phyloP scores from a whole-genome alignment of 2,888 invertebrate genomes.

The Entomobrya proxima region DNA sequence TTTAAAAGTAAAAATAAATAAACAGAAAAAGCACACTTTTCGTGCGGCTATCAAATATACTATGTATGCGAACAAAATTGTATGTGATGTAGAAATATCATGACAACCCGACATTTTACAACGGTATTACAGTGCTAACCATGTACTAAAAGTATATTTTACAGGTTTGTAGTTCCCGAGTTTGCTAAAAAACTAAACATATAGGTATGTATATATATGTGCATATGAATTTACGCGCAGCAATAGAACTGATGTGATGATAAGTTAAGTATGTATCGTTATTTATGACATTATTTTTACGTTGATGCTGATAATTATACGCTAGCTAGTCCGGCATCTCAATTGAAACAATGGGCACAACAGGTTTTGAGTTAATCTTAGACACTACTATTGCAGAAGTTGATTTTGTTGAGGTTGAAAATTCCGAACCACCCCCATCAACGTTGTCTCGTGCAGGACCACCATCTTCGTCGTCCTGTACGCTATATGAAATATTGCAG shows the following conservation, averaged over 20 bases:
- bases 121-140: too few relatives aligned
- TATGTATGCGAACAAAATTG: too few relatives aligned
- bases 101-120: too few relatives aligned
- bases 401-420: constrained; percentile 80
- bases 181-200: constrained; percentile 16
- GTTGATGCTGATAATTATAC: background rate
- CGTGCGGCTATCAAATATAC: too few relatives aligned
- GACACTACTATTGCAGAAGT: constrained; percentile 78
- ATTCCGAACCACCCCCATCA: constrained; percentile 78
- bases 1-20: too few relatives aligned
- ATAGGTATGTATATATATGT: background rate
- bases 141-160: constrained; percentile 1
- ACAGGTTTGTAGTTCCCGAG: constrained; percentile 8
- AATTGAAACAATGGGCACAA: constrained; percentile 92
- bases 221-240: background rate
- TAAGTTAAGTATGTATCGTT: background rate
- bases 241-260: background rate
- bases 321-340: constrained; percentile 94
- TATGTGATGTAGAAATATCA: too few relatives aligned
- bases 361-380: constrained; percentile 90
- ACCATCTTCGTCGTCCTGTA: constrained; percentile 78
- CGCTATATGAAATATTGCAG: constrained; percentile 97
- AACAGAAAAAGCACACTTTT: too few relatives aligned
- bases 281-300: background rate
- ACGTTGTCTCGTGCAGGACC: constrained; percentile 76